Percentiles rank a stretch among this genome's conserved stretches.
phyloP scores from a whole-genome alignment of 1,140 invertebrate species.

The Aricia agestis region DNA sequence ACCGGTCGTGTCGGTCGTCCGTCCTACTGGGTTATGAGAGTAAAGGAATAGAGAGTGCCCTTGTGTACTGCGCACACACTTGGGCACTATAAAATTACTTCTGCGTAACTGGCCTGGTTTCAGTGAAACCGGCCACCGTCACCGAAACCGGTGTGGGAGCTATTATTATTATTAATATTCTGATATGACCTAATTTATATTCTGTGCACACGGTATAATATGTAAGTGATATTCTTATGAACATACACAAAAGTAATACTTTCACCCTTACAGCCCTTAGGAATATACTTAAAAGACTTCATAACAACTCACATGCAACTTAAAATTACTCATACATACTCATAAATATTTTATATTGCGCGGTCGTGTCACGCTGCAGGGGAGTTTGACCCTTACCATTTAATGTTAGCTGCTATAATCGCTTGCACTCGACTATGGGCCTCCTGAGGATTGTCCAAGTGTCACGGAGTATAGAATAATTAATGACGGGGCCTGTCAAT shows the following conservation, averaged over 20 bases:
- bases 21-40: no score
- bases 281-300: background rate
- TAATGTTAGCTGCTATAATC: background rate
- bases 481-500: constrained; percentile 3
- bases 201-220: no score
- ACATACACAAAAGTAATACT: background rate
- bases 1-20: no score
- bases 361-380: background rate
- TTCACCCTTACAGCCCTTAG: background rate
- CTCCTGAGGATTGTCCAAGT: constrained; percentile 6
- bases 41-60: no score
- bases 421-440: background rate
- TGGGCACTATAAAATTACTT: no score
- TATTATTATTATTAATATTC: no score
- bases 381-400: background rate
- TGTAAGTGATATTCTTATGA: no score
- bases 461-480: constrained; percentile 6
- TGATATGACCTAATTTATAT: no score
- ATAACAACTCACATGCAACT: constrained; percentile 5
- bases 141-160: no score
- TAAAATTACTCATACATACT: background rate
- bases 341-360: background rate
- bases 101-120: no score
- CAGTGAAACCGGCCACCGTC: no score
- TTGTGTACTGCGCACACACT: no score